Evolutionary conservation across 2,888 invertebrate genomes (phyloP), one percentile per base, ranked within the genome.

Genomic region (Phaedon cochleariae): DNA sequence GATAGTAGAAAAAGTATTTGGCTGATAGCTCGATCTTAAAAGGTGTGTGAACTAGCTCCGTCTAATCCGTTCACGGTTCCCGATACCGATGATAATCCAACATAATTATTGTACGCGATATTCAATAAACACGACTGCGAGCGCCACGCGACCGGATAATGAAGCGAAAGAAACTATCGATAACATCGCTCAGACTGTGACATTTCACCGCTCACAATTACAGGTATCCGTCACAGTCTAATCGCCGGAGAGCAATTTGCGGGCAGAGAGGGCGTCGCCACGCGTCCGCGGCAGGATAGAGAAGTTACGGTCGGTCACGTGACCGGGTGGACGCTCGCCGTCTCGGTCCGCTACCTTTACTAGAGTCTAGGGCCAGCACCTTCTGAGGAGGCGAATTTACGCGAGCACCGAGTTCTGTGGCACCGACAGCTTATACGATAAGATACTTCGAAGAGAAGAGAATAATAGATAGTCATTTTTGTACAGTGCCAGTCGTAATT

Each of bases 81-180:
- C 57, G 26, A 15, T 45, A 31, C 37, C 57, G 45, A 22, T 37
- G 41, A 57, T 57, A 83, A 83, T 82, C 81, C 79, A 79, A 80
- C 80, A 81, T 82, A 82, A 82, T 83, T n/a, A n/a, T n/a, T 81
- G 81, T 77, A 71, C 77, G 75, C 75, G 76, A 79, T 77, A 79
- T 77, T 76, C 74, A 80, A 81, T 82, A 83, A 83, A 82, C 83
- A 83, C 78, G 79, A 80, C 80, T 75, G 79, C 76, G 69, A 73
- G 69, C 17, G 71, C 61, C 72, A 72, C 72, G 72, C 62, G 72
- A 68, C 84, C 83, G 83, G 82, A 84, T 84, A 84, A 84, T 83
- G 82, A 83, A 83, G 80, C 77, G 79, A 74, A 81, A 80, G 82
- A 80, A 82, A 81, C 83, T 82, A 83, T 83, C 83, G 82, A 84